phyloP scores from a whole-genome alignment of 2,888 invertebrate genomes.

The Platynereis dumerilii region DNA sequence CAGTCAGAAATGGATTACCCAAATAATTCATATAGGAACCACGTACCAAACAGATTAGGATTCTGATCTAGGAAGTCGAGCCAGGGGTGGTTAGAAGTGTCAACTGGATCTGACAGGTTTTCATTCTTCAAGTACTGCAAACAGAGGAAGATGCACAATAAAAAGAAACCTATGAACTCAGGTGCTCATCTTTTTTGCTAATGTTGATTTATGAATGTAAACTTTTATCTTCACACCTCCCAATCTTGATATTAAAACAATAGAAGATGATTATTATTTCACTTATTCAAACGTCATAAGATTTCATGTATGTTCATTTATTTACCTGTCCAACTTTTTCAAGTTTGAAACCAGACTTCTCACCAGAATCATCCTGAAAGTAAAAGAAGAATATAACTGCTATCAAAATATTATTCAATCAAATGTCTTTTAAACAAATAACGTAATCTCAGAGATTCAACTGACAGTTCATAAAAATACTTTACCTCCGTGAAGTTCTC shows the following conservation, averaged over 20 bases:
- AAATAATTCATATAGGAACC: no score
- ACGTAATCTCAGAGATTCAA: not conserved
- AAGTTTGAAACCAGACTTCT: constrained; percentile 73
- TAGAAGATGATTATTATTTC: no score
- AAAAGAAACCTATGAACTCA: not conserved
- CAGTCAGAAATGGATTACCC: no score
- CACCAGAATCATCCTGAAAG: constrained; percentile 48
- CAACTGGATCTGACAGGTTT: constrained; percentile 73
- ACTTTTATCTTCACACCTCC: no score
- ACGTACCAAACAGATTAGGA: constrained; percentile 22
- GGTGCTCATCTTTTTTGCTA: no score
- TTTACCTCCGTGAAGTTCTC: constrained; percentile 75
- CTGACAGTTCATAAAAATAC: not conserved
- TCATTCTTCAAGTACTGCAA: constrained; percentile 80
- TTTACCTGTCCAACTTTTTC: constrained; percentile 77
- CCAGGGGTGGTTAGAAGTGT: constrained; percentile 73
- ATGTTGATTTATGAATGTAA: no score
- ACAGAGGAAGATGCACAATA: constrained; percentile 7
- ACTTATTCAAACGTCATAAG: no score
- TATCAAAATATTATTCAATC: not conserved
- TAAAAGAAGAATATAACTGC: constrained; percentile 7
- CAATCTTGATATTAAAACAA: no score
- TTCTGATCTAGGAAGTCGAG: constrained; percentile 60
- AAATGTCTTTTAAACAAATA: not conserved
- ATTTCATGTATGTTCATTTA: not conserved